Percentiles rank a stretch among this genome's conserved stretches.
phyloP scores from a whole-genome alignment of 2,113 vertebrate genomes.

The Capreolus pygargus region DNA sequence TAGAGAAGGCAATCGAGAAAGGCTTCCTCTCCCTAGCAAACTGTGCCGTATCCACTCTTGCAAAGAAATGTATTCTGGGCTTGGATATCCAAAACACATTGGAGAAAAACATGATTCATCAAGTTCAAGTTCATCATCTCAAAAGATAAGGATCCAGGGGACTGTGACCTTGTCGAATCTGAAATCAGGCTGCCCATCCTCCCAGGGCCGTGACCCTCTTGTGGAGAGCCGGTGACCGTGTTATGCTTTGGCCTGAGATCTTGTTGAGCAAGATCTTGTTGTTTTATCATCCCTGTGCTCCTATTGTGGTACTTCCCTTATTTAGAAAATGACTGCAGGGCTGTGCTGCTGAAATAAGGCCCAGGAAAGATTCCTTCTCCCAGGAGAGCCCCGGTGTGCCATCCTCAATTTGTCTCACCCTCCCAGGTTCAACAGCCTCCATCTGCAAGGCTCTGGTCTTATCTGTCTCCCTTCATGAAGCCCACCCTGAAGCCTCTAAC shows the following conservation, averaged over 20 bases:
- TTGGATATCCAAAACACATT: background rate
- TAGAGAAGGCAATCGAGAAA: background rate
- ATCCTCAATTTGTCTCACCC: background rate
- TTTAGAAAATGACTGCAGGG: background rate
- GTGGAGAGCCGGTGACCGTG: background rate
- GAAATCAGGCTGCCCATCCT: background rate
- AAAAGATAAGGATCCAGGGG: background rate
- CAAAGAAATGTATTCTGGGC: background rate
- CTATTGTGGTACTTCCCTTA: background rate
- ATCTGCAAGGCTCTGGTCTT: background rate
- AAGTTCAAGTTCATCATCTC: background rate
- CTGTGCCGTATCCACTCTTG: background rate
- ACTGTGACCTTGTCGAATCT: background rate
- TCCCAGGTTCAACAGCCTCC: background rate
- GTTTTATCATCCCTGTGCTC: background rate
- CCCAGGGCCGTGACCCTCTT: background rate
- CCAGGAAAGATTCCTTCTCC: background rate
- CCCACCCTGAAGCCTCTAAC: background rate
- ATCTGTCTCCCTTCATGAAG: background rate
- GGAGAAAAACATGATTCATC: constrained; percentile 1
- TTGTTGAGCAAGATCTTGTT: background rate
- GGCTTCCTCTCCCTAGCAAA: background rate
- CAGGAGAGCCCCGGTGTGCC: background rate
- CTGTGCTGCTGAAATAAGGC: background rate
- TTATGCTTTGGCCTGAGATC: background rate